Base-by-base conservation (phyloP, 2,888 invertebrate species). In the Plebejus anna region DNA sequence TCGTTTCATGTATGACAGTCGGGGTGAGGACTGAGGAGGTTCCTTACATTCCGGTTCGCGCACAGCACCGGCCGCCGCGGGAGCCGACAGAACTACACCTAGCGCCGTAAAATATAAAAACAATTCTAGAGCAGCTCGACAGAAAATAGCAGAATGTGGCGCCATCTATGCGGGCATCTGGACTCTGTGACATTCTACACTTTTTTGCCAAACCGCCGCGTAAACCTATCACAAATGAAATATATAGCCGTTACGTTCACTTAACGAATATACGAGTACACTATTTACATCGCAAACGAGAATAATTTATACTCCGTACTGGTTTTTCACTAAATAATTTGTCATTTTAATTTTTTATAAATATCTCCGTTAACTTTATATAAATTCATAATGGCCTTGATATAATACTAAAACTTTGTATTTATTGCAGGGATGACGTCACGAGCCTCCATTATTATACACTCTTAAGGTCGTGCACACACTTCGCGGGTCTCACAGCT, bases 251-350 rank as follows among this genome's bases (percentile, higher is more conserved):
- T 80, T 83, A 84, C 84, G 84, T 82, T 84, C 84, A 87, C 85
- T 87, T 87, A 84, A 76, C 82, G 82, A 84, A 84, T 86, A 86
- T 85, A 73, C 85, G 86, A 87, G 86, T 88, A 90, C 87, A 86
- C 86, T 91, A 93, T 93, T 89, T 93, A 93, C 92, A 93, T 84
- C 86, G 92, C 91, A 91, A 91, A 90, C 87, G 85, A 91, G 86
- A 88, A 84, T 87, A 88, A 89, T 87, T 87, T 89, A 88, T 84
- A 90, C 86, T 87, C 86, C 86, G 84, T 84, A 59, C 76, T 75
- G 84, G 84, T 84, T 83, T 61, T 88, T 87, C 82, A 88, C 90
- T 92, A 91, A 88, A 87, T 89, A 90, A 90, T 92, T 92, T 93
- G 91, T 92, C 89, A 90, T 90, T 90, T 90, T 86, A 84, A 83